Conservation (phyloP, 1,140 invertebrate species). For the Liolophura sinensis region DNA sequence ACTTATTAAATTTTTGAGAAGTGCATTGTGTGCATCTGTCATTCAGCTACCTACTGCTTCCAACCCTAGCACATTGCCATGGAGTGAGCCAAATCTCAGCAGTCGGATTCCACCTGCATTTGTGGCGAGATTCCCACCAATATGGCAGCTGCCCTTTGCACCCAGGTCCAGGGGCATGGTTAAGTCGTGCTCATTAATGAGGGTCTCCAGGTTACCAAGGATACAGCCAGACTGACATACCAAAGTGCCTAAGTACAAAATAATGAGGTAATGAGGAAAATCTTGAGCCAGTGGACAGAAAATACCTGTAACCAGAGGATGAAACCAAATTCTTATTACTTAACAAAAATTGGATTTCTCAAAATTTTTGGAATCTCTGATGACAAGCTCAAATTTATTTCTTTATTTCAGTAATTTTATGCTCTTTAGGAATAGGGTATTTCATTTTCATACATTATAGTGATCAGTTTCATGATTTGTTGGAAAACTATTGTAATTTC, state of each 20-base stretch:
- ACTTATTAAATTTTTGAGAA: no score
- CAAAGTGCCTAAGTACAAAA: slow-evolving; percentile 69
- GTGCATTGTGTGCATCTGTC: no score
- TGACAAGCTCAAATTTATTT: no score
- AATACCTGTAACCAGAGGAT: no score
- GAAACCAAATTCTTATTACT: no score
- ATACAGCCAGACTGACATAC: slow-evolving; percentile 92
- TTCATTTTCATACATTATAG: no score
- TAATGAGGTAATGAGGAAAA: background rate
- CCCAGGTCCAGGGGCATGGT: slow-evolving; percentile 97
- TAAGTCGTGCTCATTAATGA: slow-evolving; percentile 72
- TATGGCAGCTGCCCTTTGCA: slow-evolving; percentile 95
- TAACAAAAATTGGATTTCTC: no score
- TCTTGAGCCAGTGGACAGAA: background rate
- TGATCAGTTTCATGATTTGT: no score
- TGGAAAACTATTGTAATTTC: no score
- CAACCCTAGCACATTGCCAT: slow-evolving; percentile 88
- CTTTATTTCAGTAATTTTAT: no score
- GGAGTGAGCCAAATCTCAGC: slow-evolving; percentile 92
- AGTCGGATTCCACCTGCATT: slow-evolving; percentile 95
- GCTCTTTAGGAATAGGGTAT: no score
- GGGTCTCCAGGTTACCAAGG: slow-evolving; percentile 81
- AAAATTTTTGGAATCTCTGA: no score
- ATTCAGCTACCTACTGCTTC: slow-evolving; percentile 72
- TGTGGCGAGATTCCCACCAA: slow-evolving; percentile 95